Conservation (phyloP, 2,888 invertebrate genomes). For the Sympetrum striolatum region DNA sequence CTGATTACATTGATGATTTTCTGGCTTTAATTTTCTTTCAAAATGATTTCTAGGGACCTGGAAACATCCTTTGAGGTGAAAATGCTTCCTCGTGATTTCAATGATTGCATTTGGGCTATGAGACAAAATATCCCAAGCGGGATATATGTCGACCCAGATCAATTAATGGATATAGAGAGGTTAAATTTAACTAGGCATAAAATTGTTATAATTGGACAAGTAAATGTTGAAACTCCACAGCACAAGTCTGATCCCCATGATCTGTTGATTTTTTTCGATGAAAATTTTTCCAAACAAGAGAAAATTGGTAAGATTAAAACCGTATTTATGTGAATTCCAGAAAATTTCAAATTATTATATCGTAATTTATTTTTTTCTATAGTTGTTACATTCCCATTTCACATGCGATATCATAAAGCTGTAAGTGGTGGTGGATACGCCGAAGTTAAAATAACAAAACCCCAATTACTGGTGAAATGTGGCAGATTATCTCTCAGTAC, state of each 20-base stretch:
- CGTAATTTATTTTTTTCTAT: neutral
- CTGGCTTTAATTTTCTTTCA: neutral
- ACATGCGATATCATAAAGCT: conserved; percentile 22
- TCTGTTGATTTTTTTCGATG: neutral
- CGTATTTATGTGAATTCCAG: neutral
- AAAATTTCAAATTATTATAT: neutral
- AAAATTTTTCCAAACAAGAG: neutral
- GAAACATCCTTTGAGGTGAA: neutral
- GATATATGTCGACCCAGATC: conserved; percentile 5
- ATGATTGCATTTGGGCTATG: neutral
- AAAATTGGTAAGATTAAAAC: neutral
- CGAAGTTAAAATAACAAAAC: neutral
- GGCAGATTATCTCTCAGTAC: neutral
- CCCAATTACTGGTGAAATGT: neutral
- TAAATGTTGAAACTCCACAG: neutral
- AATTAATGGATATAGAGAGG: neutral
- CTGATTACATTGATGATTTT: neutral
- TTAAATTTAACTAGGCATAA: neutral
- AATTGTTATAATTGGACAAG: neutral
- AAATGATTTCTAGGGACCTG: neutral
- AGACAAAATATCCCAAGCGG: conserved; percentile 9
- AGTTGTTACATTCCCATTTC: conserved; percentile 2
- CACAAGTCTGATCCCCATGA: neutral
- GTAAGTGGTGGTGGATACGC: neutral
- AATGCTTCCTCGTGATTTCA: neutral